A percentile compares a stretch with the other conserved stretches of the same genome.
Evolutionary conservation across 2,113 vertebrate genomes (phyloP).

Genomic region (Sakesphorus luctuosus): DNA sequence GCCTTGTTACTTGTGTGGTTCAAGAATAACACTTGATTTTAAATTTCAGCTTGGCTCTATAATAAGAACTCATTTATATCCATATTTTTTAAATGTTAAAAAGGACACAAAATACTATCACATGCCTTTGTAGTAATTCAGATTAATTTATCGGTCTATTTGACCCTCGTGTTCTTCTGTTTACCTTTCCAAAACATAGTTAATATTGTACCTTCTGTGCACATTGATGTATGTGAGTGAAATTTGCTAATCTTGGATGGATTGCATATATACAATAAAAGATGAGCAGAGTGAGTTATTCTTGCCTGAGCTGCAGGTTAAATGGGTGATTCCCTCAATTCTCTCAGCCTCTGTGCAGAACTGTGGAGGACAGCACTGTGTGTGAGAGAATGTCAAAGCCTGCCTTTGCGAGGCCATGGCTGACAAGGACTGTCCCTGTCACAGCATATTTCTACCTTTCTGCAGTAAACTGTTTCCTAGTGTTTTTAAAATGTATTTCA

Average conservation of each 20-base stretch:
- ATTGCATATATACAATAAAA: neutral
- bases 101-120: neutral
- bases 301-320: neutral
- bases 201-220: neutral
- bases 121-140: neutral
- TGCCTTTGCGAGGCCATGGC: fast-evolving
- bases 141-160: neutral
- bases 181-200: neutral
- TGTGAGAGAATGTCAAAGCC: neutral
- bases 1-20: neutral
- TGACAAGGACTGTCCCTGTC: neutral
- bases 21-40: neutral
- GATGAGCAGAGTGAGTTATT: neutral
- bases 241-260: neutral
- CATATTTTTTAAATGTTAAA: neutral
- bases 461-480: neutral
- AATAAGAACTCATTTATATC: neutral
- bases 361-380: neutral
- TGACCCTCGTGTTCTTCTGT: neutral
- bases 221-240: neutral
- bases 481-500: neutral
- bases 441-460: neutral
- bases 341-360: neutral
- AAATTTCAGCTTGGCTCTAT: neutral
- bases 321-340: neutral